Percentiles rank a stretch among this genome's conserved stretches.
phyloP scores from a whole-genome alignment of 2,888 invertebrate genomes.

The Hololepta plana region DNA sequence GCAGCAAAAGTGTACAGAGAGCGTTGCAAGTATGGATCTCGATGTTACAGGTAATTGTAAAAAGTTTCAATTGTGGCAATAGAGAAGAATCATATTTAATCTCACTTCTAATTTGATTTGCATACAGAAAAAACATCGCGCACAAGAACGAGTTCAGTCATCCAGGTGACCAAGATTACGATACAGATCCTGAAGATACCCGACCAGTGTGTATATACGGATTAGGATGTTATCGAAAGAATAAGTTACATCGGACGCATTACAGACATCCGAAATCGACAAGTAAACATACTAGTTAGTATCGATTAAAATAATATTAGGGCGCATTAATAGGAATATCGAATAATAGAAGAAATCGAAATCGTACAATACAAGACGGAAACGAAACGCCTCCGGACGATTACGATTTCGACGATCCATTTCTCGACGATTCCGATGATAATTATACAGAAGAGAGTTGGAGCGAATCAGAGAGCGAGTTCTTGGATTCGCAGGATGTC shows the following conservation, averaged over 20 bases:
- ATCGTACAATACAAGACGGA: conserved; percentile 34
- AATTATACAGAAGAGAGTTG: too few species aligned
- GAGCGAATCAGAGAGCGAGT: too few species aligned
- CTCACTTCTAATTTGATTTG: conserved; percentile 1
- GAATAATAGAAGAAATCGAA: too few species aligned
- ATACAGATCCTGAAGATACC: conserved; percentile 20
- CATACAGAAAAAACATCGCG: conserved; percentile 34
- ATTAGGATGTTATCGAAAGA: conserved; percentile 33
- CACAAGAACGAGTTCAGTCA: conserved; percentile 44
- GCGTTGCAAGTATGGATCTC: conserved; percentile 42
- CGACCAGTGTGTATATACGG: conserved; percentile 41
- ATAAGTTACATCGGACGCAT: conserved; percentile 35
- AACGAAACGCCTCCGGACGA: too few species aligned
- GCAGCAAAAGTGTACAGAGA: conserved; percentile 17
- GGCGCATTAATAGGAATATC: conserved; percentile 2
- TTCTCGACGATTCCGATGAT: too few species aligned
- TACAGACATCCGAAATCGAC: conserved; percentile 31
- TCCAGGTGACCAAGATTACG: conserved; percentile 43
- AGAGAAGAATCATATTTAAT: not conserved
- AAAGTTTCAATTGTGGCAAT: conserved; percentile 2
- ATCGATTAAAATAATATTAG: conserved; percentile 4
- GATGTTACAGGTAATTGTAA: conserved; percentile 43
- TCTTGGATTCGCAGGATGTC: too few species aligned
- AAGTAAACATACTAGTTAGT: not conserved
- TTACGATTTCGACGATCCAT: too few species aligned